Base-by-base conservation (phyloP, 2,888 invertebrate genomes). In the Drosophila multiciliata region DNA sequence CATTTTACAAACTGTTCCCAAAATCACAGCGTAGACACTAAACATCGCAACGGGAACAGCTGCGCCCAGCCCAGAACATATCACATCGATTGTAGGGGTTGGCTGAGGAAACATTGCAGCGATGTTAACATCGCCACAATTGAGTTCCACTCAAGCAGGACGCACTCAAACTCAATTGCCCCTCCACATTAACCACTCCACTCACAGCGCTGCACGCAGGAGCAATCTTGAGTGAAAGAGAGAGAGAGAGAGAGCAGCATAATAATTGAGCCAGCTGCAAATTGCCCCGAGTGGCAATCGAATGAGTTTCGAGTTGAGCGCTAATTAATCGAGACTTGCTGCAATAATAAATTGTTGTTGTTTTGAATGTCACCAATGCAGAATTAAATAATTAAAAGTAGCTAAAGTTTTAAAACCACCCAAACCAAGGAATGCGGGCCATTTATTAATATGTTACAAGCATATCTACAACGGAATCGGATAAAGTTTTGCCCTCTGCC, bases 271-370 rank as follows among this genome's bases (percentile, higher is more conserved):
- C 11, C 7, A 15, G 26, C 17, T 36, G 45, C 33, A 11, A 35
- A 20, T 38, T 29, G 12, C 4, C 29, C 26, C 59, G 73, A 64
- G 73, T 40, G 40, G 26, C 26, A 23, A 55, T 5, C 12, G 8
- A 42, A 53, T 42, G 61, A 57, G 45, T 29, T 50, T 15, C 29
- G 17, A 32, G 61, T 35, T 40, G 36, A 59, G 40, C 72, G 87
- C 78, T 88, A 89, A 87, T 88, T 87, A 87, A 87, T 77, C 54
- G 66, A 71, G 73, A 60, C 57, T 54, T 52, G 26, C 45, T 61
- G 32, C 66, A 59, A 54, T 50, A 61, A 70, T 69, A 54, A 32
- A 35, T 65, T 55, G 35, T 17, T 49, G n/a, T 54, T 29, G n/a
- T 58, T 23, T 35, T 38, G n/a, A n/a, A n/a, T n/a, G n/a, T n/a